Base-by-base conservation (phyloP, 92 coral and sea anemone species). In the Palythoa heliodiscus region DNA sequence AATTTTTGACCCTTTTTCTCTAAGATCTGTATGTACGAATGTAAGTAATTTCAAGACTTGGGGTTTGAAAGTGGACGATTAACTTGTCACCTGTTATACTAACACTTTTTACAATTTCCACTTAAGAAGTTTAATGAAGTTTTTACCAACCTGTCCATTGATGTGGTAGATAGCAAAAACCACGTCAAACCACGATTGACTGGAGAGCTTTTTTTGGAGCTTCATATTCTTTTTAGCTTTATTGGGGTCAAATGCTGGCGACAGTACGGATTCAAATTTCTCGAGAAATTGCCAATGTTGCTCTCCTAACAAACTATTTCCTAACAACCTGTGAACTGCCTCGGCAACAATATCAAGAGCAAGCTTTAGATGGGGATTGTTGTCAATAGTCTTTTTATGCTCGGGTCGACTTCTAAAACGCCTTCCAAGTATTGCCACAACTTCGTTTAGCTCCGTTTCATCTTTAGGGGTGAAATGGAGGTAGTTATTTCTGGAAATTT, bases 111-210 rank as follows among this genome's bases (percentile, higher is more conserved):
- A 29, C 35, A 29, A 29, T 1, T 29, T 29, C 35, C 35, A 29
- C 35, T 4, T 7, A 40, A 1, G 22, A n/a, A 38, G 5, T 25
- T 67, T 29, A 29, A 29, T 16, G 10, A 16, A 1, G 68, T 61
- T 3, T 11, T 23, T 72, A 39, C n/a, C 43, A 19, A 20, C 84
- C 73, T 79, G 84, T 20, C 55, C 71, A 22, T 79, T 43, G 14
- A 79, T 79, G 55, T 79, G 52, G 72, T 22, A 52, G 39, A 79
- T 22, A 37, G 23, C n/a, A 15, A 48, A 19, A 0, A 79, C 43
- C 3, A 64, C 73, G 73, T 79, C 73, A 43, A 79, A 63, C 83
- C 83, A 79, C 14, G 39, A 19, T 19, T 63, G 48, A 38, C 15
- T 63, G 25, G 29, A 79, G 38, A 19, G 73, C 17, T 7, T 79